These are phyloP conservation scores for Pithys albifrons DNA, from an alignment of 2,113 vertebrate species.

Conservation along the genomic window DNA sequence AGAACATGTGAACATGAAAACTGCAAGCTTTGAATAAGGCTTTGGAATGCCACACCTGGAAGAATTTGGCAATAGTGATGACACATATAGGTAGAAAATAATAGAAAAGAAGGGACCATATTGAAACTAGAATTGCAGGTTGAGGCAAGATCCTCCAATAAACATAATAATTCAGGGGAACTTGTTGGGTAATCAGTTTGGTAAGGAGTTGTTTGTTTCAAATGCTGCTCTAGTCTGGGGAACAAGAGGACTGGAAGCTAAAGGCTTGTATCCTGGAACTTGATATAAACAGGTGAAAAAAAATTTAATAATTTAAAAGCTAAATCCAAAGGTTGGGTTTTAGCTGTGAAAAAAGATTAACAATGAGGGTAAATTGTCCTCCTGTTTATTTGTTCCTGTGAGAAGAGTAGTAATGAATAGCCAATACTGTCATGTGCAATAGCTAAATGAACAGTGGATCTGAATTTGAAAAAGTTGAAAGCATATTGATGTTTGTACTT, in stretches of 20 bases:
- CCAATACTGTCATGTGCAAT: neutral
- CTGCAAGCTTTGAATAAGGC: neutral
- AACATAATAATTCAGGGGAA: neutral
- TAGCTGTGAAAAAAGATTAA: neutral
- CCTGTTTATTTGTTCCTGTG: neutral
- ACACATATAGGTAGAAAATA: neutral
- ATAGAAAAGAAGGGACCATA: neutral
- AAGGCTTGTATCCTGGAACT: neutral
- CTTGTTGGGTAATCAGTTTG: neutral
- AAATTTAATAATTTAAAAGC: neutral
- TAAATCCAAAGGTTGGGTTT: neutral
- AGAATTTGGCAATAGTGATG: neutral
- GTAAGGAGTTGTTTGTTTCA: constrained; percentile 4
- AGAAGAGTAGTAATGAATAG: neutral
- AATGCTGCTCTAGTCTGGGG: neutral
- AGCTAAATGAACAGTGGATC: neutral
- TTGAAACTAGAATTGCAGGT: constrained; percentile 23
- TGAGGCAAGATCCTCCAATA: neutral
- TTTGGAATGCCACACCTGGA: neutral
- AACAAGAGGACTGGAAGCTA: neutral
- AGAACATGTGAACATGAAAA: neutral
- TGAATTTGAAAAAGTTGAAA: neutral
- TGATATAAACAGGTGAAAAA: neutral
- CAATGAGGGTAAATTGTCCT: neutral
- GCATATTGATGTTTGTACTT: neutral